Evolutionary conservation across 2,113 vertebrate species (phyloP), one percentile per base, ranked within the genome.

Genomic region (Cercocebus atys): DNA sequence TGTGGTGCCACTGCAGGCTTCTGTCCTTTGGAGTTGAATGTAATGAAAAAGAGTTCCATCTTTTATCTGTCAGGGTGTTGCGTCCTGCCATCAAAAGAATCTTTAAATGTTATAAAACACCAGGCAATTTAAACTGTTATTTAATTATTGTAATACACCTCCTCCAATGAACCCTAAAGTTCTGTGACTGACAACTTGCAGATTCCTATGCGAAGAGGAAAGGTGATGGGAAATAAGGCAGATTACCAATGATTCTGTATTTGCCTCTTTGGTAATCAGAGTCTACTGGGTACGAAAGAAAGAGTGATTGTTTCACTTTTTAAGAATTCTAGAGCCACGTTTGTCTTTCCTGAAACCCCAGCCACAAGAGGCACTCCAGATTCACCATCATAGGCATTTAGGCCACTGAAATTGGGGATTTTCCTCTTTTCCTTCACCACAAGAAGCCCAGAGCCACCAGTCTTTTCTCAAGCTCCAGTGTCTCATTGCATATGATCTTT

Each of bases 1-100:
- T 0, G 13, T 23, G 68, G 4, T 2, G 16, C 12, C 5, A 17
- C n/a, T 8, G 25, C 2, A 72, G 23, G 27, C 14, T 38, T 27
- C 35, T n/a, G n/a, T 55, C 22, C 18, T 45, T 16, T 12, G 18
- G 30, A 70, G 11, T 52, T 52, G 23, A 17, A 23, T 14, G 6
- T 43, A 35, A 14, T 22, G 25, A 85, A 50, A 30, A 3, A 57
- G 11, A 43, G 8, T 35, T 45, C 30, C 9, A 40, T 43, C 78
- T 79, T 82, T 38, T 30, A 30, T 1, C 2, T 9, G 5, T 4
- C n/a, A 8, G 20, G 7, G 18, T 35, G 35, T 16, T 13, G 5
- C 2, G 4, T n/a, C 43, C 22, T 61, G 8, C 23, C n/a, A 17
- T 18, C n/a, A 22, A 64, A 45, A 73, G 22, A 61, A 45, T 32